Percentiles rank a stretch among this genome's conserved stretches.
phyloP scores from a whole-genome alignment of 2,888 invertebrate species.

The Hypena proboscidalis region DNA sequence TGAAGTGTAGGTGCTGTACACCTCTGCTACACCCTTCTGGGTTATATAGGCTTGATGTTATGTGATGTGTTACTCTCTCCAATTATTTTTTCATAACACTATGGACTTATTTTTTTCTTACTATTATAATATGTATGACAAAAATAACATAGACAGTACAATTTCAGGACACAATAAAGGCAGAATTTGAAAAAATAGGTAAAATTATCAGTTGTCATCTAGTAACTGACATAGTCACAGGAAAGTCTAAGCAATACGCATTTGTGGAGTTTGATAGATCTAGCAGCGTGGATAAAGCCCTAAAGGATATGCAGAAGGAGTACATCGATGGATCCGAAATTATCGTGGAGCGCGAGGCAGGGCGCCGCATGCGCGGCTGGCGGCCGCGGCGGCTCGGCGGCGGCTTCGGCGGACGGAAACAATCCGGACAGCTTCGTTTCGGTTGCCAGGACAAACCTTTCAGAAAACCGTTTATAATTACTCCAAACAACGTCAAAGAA shows the following conservation, averaged over 20 bases:
- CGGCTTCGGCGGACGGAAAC: conserved; percentile 94
- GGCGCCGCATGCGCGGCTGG: conserved; percentile 91
- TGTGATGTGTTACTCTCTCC: too few relatives aligned
- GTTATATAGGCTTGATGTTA: too few relatives aligned
- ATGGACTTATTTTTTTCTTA: too few relatives aligned
- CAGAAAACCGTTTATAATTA: conserved; percentile 82
- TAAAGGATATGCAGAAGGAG: conserved; percentile 85
- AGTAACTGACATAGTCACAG: conserved; percentile 93
- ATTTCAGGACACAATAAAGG: conserved; percentile 81
- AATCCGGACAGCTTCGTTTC: conserved; percentile 95
- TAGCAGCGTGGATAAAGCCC: conserved; percentile 86
- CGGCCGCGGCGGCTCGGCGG: conserved; percentile 94
- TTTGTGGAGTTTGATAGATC: conserved; percentile 92
- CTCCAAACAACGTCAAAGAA: conserved; percentile 23
- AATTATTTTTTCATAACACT: too few relatives aligned
- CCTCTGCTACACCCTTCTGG: too few relatives aligned
- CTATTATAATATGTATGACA: too few relatives aligned
- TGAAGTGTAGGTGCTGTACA: too few relatives aligned
- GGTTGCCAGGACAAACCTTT: conserved; percentile 93
- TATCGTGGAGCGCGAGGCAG: conserved; percentile 90
- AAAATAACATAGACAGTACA: conserved; percentile 5
- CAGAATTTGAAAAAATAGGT: conserved; percentile 87
- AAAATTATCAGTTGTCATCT: conserved; percentile 87
- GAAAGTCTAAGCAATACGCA: conserved; percentile 92
- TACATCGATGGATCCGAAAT: conserved; percentile 88